phyloP scores from a whole-genome alignment of 1,140 invertebrate species.

The Hyles vespertilio region DNA sequence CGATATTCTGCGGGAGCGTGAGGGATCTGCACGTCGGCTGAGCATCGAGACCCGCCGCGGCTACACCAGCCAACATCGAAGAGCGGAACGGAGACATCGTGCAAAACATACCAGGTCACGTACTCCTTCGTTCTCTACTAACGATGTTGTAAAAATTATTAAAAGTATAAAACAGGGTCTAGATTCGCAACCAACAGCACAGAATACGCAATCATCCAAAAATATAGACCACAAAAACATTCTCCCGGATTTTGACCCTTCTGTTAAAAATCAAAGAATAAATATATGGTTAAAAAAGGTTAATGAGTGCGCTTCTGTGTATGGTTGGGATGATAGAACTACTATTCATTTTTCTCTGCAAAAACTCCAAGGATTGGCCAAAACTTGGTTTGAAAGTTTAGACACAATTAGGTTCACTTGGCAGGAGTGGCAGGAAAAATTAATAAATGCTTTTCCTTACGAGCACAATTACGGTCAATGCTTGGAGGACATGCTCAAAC shows the following conservation, averaged over 20 bases:
- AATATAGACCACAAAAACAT: too few species aligned
- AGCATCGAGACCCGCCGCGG: not conserved
- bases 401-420: slow-evolving; percentile 24
- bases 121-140: slow-evolving; percentile 18
- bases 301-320: slow-evolving; percentile 29
- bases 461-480: slow-evolving; percentile 35
- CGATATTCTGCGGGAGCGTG: slow-evolving; percentile 4
- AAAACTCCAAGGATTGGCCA: slow-evolving; percentile 31
- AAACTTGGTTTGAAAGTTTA: slow-evolving; percentile 28
- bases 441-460: slow-evolving; percentile 29
- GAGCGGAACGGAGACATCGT: not conserved
- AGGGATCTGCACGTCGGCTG: slow-evolving; percentile 1
- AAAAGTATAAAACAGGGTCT: too few species aligned
- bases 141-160: slow-evolving; percentile 17
- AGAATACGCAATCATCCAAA: too few species aligned
- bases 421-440: slow-evolving; percentile 31
- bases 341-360: slow-evolving; percentile 28
- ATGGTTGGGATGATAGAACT: slow-evolving; percentile 29
- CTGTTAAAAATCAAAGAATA: too few species aligned
- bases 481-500: slow-evolving; percentile 32
- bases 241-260: too few species aligned
- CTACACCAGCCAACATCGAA: not conserved
- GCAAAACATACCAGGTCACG: slow-evolving; percentile 14
- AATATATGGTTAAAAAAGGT: slow-evolving; percentile 25
- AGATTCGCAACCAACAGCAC: too few species aligned